Evolutionary conservation across 2,113 vertebrate species (phyloP).

Genomic region (Abramis brama): DNA sequence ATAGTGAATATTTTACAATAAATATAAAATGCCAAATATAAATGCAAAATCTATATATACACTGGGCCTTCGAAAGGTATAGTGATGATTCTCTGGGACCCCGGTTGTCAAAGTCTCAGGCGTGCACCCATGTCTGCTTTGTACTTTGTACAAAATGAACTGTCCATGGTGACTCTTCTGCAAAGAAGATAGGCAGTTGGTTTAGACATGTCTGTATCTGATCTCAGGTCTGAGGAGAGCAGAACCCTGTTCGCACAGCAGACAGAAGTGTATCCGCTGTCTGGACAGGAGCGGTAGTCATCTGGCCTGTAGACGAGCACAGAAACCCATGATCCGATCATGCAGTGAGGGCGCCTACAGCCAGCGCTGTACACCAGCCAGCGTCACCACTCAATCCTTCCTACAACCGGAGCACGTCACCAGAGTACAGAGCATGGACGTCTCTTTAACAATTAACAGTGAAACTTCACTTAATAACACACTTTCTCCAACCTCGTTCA

Average conservation of each 20-base stretch:
- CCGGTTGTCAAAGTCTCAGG: background rate
- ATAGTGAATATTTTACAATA: no score
- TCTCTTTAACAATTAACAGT: conserved; percentile 60
- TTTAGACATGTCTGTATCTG: conserved; percentile 12
- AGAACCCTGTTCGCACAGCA: conserved; percentile 79
- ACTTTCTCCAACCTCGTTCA: conserved; percentile 62
- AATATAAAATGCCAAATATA: no score
- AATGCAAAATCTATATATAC: no score
- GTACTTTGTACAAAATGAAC: background rate
- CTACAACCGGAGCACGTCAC: conserved; percentile 63
- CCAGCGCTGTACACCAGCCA: conserved; percentile 60
- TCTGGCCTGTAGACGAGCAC: conserved; percentile 64
- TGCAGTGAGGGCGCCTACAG: conserved; percentile 86
- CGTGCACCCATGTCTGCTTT: background rate
- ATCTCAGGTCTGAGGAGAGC: conserved; percentile 75
- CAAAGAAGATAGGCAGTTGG: background rate
- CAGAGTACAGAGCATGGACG: conserved; percentile 74
- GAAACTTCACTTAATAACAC: conserved; percentile 70
- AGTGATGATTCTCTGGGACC: no score
- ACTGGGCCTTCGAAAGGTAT: no score
- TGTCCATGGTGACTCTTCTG: background rate
- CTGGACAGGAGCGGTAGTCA: conserved; percentile 69
- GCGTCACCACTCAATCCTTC: conserved; percentile 51
- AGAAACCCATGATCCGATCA: conserved; percentile 87
- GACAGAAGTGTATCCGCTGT: conserved; percentile 77